Conservation (phyloP, 2,113 vertebrate species). For the Sarotherodon lohbergeri region DNA sequence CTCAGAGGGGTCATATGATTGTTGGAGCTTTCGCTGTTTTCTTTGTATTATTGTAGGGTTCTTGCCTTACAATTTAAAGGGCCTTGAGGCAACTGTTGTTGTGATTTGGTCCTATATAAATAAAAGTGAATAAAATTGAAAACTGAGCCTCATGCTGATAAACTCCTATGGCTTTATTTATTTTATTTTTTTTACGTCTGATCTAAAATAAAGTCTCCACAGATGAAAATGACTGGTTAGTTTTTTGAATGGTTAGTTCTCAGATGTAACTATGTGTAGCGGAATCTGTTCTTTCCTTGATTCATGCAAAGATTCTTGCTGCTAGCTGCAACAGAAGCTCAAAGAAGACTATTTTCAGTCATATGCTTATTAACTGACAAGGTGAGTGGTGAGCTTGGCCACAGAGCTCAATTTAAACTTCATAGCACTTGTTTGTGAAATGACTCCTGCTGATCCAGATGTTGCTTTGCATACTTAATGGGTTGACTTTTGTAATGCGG, state of each 20-base stretch:
- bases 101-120: accelerated
- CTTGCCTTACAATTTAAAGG: not conserved
- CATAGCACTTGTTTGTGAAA: not conserved
- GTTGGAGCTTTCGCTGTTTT: not conserved
- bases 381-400: not conserved
- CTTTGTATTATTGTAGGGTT: not conserved
- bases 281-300: not conserved
- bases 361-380: not conserved
- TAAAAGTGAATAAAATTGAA: not conserved
- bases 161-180: not conserved
- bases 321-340: not conserved
- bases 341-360: not conserved
- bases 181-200: too few relatives aligned
- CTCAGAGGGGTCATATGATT: not conserved
- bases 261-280: not conserved
- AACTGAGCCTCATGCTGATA: not conserved
- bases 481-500: not conserved
- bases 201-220: not conserved
- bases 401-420: not conserved
- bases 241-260: accelerated
- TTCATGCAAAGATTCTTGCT: not conserved
- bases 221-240: not conserved
- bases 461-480: not conserved
- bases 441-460: not conserved
- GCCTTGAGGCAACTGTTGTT: not conserved